A percentile compares a stretch with the other conserved stretches of the same genome.
Conservation (phyloP, 2,888 invertebrate species). For the Andrena chrysosceles region DNA sequence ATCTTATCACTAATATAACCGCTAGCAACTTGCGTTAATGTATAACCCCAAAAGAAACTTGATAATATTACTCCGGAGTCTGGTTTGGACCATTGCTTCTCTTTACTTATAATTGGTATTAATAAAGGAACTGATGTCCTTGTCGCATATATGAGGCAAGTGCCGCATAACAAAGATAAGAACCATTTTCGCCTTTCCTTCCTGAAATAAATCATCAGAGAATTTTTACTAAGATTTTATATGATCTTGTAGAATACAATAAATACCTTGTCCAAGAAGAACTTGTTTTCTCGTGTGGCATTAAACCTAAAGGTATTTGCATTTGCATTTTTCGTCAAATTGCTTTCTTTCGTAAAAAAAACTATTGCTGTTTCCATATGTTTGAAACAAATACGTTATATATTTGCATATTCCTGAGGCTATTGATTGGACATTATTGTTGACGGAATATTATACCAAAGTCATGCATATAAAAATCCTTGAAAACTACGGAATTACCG, state of each 20-base stretch:
- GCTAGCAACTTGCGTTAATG: constrained; percentile 87
- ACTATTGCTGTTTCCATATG: constrained; percentile 16
- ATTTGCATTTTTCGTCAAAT: constrained; percentile 56
- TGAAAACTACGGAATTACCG: neutral
- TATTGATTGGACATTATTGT: neutral
- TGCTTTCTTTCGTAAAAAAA: constrained; percentile 4
- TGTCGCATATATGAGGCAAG: constrained; percentile 88
- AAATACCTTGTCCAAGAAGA: constrained; percentile 68
- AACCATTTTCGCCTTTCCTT: constrained; percentile 87
- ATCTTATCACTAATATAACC: constrained; percentile 87
- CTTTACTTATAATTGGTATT: constrained; percentile 88
- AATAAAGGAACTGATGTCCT: constrained; percentile 89
- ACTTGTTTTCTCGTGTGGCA: constrained; percentile 61
- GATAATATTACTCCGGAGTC: constrained; percentile 90
- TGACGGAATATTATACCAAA: neutral
- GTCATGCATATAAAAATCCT: neutral
- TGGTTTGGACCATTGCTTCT: constrained; percentile 89
- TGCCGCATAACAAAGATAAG: constrained; percentile 87
- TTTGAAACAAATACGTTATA: neutral
- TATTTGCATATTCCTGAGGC: neutral
- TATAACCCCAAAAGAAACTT: constrained; percentile 92
- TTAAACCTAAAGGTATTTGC: constrained; percentile 52
- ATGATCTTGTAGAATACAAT: neutral
- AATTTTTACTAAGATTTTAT: neutral
- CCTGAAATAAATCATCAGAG: constrained; percentile 75